Evolutionary conservation across 1,140 invertebrate species (phyloP).

Genomic region (Trissolcus basalis): DNA sequence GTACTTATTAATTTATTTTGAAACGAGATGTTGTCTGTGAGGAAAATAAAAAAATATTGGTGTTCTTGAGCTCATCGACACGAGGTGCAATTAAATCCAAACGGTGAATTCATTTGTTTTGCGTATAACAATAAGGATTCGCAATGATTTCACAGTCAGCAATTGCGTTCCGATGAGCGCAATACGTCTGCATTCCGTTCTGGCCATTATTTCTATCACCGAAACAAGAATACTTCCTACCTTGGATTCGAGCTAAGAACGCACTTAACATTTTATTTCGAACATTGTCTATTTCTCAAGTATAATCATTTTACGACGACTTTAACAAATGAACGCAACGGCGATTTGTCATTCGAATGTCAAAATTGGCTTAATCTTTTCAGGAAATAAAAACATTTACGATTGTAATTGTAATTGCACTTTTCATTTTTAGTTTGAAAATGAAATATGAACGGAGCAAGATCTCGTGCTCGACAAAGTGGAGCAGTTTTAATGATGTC

Average conservation of each 20-base stretch:
- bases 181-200: slow-evolving; percentile 49
- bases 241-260: slow-evolving; percentile 24
- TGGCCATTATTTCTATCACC: slow-evolving; percentile 27
- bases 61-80: not conserved
- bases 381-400: too few species aligned
- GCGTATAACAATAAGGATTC: slow-evolving; percentile 29
- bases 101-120: slow-evolving; percentile 40
- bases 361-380: too few species aligned
- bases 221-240: slow-evolving; percentile 33
- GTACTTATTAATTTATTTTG: not conserved
- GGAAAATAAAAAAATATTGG: not conserved
- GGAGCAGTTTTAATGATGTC: slow-evolving; percentile 1
- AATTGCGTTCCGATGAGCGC: slow-evolving; percentile 26
- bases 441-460: not conserved
- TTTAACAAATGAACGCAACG: too few species aligned
- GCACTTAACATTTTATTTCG: slow-evolving; percentile 7
- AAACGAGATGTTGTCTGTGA: too few species aligned
- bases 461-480: not conserved
- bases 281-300: slow-evolving; percentile 6
- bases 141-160: slow-evolving; percentile 25
- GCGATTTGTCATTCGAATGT: too few species aligned
- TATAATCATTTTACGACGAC: too few species aligned
- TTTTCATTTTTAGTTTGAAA: not conserved
- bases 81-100: slow-evolving; percentile 18
- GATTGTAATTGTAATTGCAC: too few species aligned